Evolutionary conservation across 2,888 invertebrate genomes (phyloP).

Genomic region (Drosophila yooni): DNA sequence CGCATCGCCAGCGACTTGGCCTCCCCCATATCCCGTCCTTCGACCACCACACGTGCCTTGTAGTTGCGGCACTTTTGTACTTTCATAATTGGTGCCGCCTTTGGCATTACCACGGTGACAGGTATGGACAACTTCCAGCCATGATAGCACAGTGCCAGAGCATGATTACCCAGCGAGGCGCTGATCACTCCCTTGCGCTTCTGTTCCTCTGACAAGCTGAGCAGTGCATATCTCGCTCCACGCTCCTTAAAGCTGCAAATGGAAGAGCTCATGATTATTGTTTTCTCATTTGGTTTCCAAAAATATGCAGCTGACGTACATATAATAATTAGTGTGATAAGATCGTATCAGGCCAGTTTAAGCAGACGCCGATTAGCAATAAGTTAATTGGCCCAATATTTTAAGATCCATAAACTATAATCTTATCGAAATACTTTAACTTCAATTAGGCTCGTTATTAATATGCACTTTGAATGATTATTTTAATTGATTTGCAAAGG

Average conservation of each 20-base stretch:
- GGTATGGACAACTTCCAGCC: slow-evolving; percentile 89
- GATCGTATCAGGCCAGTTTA: slow-evolving; percentile 2
- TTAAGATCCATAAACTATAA: slow-evolving; percentile 24
- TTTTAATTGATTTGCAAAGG: not conserved
- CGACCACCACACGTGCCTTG: slow-evolving; percentile 91
- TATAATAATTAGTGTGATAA: not conserved
- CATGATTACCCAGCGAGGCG: slow-evolving; percentile 97
- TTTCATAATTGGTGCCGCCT: slow-evolving; percentile 97
- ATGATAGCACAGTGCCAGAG: slow-evolving; percentile 92
- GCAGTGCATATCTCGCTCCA: slow-evolving; percentile 94
- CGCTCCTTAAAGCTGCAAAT: slow-evolving; percentile 95
- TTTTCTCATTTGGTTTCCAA: not conserved
- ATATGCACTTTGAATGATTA: not conserved
- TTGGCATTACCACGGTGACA: slow-evolving; percentile 97
- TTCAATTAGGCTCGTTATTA: slow-evolving; percentile 1
- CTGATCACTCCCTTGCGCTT: slow-evolving; percentile 93
- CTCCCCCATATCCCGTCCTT: slow-evolving; percentile 93
- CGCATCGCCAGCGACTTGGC: slow-evolving; percentile 92
- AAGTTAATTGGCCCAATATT: slow-evolving; percentile 44
- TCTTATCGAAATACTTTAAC: slow-evolving; percentile 20
- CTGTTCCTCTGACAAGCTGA: slow-evolving; percentile 90
- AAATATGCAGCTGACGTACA: not conserved
- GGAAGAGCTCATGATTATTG: not conserved
- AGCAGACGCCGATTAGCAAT: slow-evolving; percentile 40
- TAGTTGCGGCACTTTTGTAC: slow-evolving; percentile 94